A percentile compares a stretch with the other conserved stretches of the same genome.
Conservation (phyloP, 2,888 invertebrate genomes). For the Eumacrocentrus americanus region DNA sequence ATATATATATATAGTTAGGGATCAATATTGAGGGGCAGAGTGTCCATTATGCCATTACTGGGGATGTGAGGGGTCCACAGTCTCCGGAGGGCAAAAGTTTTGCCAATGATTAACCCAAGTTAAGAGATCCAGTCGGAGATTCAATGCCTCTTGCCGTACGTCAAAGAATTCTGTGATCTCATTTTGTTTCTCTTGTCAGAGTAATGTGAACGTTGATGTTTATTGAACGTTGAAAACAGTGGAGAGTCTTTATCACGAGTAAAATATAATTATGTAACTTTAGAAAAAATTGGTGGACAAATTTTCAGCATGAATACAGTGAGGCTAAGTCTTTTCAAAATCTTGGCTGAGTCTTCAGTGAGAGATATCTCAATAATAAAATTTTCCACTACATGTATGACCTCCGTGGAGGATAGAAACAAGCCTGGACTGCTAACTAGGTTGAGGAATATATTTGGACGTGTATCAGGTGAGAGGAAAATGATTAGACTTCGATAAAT, state of each 20-base stretch:
- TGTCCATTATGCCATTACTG: constrained; percentile 54
- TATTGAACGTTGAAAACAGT: constrained; percentile 1
- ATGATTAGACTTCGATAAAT: constrained; percentile 22
- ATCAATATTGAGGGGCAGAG: constrained; percentile 41
- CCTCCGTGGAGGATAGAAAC: constrained; percentile 29
- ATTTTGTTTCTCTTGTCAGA: constrained; percentile 4
- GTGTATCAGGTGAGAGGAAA: constrained; percentile 36
- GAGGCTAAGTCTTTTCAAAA: background rate
- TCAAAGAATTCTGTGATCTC: constrained; percentile 17
- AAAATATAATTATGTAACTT: background rate
- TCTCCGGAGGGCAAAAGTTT: constrained; percentile 53
- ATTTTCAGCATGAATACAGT: background rate
- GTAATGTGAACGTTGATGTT: constrained; percentile 10
- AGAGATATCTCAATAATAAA: background rate
- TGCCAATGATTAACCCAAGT: constrained; percentile 54
- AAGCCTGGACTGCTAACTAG: constrained; percentile 41
- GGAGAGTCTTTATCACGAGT: background rate
- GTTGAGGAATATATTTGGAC: constrained; percentile 42
- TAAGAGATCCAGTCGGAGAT: constrained; percentile 34
- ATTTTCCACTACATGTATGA: constrained; percentile 12
- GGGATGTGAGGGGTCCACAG: constrained; percentile 42
- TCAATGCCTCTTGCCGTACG: constrained; percentile 36
- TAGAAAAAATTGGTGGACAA: background rate
- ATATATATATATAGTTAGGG: constrained; percentile 24
- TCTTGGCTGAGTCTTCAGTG: background rate